These are phyloP conservation scores for Metridium senile DNA, from an alignment of 92 coral and sea anemone genomes.

Conservation along the genomic window DNA sequence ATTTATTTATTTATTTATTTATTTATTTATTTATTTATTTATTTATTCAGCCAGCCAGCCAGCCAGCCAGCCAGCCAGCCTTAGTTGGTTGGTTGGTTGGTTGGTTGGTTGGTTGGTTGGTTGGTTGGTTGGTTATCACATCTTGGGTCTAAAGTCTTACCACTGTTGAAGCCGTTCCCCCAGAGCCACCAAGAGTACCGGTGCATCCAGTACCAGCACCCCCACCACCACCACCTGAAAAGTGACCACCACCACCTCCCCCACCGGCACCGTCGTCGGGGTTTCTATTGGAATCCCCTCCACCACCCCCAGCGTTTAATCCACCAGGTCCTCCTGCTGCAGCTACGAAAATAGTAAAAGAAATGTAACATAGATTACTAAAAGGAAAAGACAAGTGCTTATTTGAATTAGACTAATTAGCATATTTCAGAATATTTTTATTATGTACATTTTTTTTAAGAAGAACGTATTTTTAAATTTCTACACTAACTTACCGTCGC, in stretches of 20 bases:
- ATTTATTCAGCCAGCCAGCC: no score
- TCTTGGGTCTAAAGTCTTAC: slow-evolving; percentile 9
- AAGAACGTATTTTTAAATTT: not conserved
- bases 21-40: no score
- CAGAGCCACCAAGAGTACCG: slow-evolving; percentile 29
- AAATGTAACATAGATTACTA: no score
- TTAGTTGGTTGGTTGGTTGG: no score
- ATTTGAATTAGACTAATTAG: no score
- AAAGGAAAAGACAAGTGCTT: not conserved
- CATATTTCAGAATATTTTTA: no score
- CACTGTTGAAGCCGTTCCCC: slow-evolving; percentile 38
- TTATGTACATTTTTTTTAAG: no score
- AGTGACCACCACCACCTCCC: slow-evolving; percentile 84
- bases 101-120: no score
- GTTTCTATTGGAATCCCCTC: slow-evolving; percentile 39
- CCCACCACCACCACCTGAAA: slow-evolving; percentile 79
- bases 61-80: no score
- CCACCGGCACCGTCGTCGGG: slow-evolving; percentile 56
- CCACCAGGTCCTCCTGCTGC: slow-evolving; percentile 73
- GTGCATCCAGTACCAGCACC: slow-evolving; percentile 26
- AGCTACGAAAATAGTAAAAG: not conserved
- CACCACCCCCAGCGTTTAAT: slow-evolving; percentile 78
- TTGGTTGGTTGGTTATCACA: no score
- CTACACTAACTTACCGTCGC: slow-evolving; percentile 7
- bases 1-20: no score